These are phyloP conservation scores for Apis dorsata DNA, from an alignment of 1,140 invertebrate species.

Conservation along the genomic window DNA sequence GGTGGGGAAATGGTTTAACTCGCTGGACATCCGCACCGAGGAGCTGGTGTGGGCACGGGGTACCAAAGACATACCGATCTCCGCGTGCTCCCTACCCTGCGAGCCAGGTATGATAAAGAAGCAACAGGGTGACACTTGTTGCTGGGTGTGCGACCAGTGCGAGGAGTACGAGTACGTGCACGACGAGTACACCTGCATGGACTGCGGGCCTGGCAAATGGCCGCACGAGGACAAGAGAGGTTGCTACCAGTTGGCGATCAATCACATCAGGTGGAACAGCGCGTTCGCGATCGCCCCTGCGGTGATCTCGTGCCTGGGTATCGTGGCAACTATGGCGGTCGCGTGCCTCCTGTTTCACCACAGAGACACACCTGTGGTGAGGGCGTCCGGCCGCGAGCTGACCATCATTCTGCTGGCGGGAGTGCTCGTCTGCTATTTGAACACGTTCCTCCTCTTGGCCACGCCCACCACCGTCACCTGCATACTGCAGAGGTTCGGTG, in stretches of 20 bases:
- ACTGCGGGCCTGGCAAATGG: conserved; percentile 84
- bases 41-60: conserved; percentile 82
- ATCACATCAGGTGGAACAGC: conserved; percentile 82
- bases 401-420: conserved; percentile 88
- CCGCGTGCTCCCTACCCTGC: conserved; percentile 86
- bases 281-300: conserved; percentile 86
- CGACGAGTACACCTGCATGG: conserved; percentile 84
- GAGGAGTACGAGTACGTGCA: conserved; percentile 84
- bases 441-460: conserved; percentile 83
- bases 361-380: conserved; percentile 90
- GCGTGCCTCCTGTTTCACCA: conserved; percentile 85
- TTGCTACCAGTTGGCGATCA: conserved; percentile 82
- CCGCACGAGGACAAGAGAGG: conserved; percentile 83
- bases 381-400: conserved; percentile 90
- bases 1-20: conserved; percentile 84
- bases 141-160: conserved; percentile 89
- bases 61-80: conserved; percentile 80
- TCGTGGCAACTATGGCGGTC: conserved; percentile 84
- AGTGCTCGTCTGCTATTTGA: conserved; percentile 83
- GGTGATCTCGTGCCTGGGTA: conserved; percentile 84
- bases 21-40: conserved; percentile 81
- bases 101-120: conserved; percentile 87
- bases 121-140: conserved; percentile 87
- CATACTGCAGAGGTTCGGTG: conserved; percentile 83
- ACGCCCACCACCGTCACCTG: conserved; percentile 84